A percentile compares a stretch with the other conserved stretches of the same genome.
Evolutionary conservation across 1,140 invertebrate genomes (phyloP).

Genomic region (Brachionus koreanus): DNA sequence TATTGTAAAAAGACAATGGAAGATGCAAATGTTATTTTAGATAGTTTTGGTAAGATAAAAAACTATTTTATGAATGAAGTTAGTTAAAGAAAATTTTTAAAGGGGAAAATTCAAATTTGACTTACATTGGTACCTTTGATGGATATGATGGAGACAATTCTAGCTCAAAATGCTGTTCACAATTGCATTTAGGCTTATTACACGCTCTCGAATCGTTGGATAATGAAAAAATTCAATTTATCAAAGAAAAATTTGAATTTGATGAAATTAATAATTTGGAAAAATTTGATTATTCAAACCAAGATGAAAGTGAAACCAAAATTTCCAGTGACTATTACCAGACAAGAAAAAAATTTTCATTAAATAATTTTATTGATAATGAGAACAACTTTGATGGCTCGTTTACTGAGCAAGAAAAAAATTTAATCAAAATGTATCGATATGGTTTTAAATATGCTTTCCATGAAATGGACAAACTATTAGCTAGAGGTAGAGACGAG

Average conservation of each 20-base stretch:
- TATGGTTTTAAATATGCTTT: slow-evolving; percentile 3
- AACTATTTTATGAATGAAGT: background rate
- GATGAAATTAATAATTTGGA: slow-evolving; percentile 42
- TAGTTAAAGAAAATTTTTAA: background rate
- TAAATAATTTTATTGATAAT: background rate
- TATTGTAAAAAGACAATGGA: background rate
- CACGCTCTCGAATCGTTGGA: background rate
- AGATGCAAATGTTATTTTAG: slow-evolving; percentile 8
- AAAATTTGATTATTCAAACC: slow-evolving; percentile 17
- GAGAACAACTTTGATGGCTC: background rate
- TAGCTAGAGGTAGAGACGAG: slow-evolving; percentile 16
- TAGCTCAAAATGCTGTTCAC: background rate
- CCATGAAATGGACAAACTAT: slow-evolving; percentile 16
- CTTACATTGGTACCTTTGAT: slow-evolving; percentile 36
- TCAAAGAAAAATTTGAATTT: slow-evolving; percentile 29
- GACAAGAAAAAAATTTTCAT: background rate
- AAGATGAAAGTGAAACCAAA: background rate
- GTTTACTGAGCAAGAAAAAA: slow-evolving; percentile 7
- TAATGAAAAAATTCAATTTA: background rate
- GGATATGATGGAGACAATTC: slow-evolving; percentile 24
- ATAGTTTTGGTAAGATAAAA: slow-evolving; percentile 36
- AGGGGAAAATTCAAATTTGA: slow-evolving; percentile 22
- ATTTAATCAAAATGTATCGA: background rate
- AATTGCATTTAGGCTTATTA: slow-evolving; percentile 30
- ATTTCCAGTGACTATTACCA: background rate